phyloP scores from a whole-genome alignment of 2,888 invertebrate genomes.

The Xylophagus ater region DNA sequence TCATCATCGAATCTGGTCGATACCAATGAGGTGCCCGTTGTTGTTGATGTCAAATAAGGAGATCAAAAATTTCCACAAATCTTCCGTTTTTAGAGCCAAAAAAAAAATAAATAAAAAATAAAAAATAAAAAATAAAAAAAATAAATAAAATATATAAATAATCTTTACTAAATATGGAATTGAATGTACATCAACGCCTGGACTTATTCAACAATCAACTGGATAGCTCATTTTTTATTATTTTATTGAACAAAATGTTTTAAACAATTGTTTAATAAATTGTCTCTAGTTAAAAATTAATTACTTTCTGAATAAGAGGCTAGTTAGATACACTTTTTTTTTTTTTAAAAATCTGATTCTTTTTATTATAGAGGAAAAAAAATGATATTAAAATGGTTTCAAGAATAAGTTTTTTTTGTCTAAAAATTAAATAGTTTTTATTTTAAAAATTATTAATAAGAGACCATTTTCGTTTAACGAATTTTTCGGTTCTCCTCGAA shows the following conservation, averaged over 20 bases:
- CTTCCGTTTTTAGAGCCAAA: constrained; percentile 4
- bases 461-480: constrained; percentile 5
- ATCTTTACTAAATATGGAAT: too few species aligned
- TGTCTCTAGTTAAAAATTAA: too few species aligned
- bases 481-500: constrained; percentile 10
- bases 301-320: constrained; percentile 2
- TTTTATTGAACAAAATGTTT: too few species aligned
- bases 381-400: constrained; percentile 5
- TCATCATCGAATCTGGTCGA: constrained; percentile 33
- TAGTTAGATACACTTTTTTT: constrained; percentile 1
- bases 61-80: not conserved
- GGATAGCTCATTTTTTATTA: too few species aligned
- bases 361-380: constrained; percentile 3
- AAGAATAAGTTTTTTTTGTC: not conserved
- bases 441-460: too few species aligned
- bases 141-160: constrained; percentile 15
- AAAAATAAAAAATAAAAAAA: constrained; percentile 16
- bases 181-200: too few species aligned
- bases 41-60: constrained; percentile 28
- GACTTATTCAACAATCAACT: too few species aligned
- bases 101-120: constrained; percentile 17
- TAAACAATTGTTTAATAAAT: too few species aligned
- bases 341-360: not conserved
- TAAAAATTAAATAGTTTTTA: constrained; percentile 8
- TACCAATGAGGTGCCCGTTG: constrained; percentile 39